phyloP scores from a whole-genome alignment of 2,797 vertebrate genomes.

The Sebastiscus tertius region DNA sequence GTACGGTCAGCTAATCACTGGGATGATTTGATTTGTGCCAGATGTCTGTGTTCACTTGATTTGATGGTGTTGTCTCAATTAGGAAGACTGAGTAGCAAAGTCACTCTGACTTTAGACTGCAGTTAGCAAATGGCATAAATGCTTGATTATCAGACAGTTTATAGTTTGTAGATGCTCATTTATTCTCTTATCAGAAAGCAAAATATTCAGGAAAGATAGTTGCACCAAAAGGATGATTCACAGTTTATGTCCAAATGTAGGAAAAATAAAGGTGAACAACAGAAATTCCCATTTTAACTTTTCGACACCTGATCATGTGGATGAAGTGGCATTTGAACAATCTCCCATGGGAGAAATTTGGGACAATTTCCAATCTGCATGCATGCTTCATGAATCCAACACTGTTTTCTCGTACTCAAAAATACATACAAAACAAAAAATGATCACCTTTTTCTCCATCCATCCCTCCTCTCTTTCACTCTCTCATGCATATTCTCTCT shows the following conservation, averaged over 20 bases:
- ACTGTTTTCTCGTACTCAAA: conserved; percentile 3
- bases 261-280: neutral
- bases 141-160: conserved; percentile 1
- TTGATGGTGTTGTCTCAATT: conserved; percentile 33
- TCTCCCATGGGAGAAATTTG: neutral
- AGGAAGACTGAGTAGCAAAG: conserved; percentile 7
- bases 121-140: neutral
- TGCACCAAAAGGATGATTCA: too few species aligned
- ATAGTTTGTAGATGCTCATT: neutral
- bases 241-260: neutral
- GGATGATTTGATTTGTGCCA: conserved; percentile 39
- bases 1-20: conserved; percentile 34
- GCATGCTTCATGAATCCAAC: conserved; percentile 23
- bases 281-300: neutral
- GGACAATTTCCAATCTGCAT: conserved; percentile 1
- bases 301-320: neutral
- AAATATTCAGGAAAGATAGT: neutral
- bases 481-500: conserved; percentile 7
- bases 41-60: conserved; percentile 27
- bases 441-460: neutral
- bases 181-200: neutral
- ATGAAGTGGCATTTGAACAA: conserved; percentile 6
- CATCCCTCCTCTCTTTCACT: neutral
- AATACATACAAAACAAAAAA: conserved; percentile 10
- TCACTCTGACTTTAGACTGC: neutral